phyloP scores from a whole-genome alignment of 2,113 vertebrate species.

The Prionailurus viverrinus region DNA sequence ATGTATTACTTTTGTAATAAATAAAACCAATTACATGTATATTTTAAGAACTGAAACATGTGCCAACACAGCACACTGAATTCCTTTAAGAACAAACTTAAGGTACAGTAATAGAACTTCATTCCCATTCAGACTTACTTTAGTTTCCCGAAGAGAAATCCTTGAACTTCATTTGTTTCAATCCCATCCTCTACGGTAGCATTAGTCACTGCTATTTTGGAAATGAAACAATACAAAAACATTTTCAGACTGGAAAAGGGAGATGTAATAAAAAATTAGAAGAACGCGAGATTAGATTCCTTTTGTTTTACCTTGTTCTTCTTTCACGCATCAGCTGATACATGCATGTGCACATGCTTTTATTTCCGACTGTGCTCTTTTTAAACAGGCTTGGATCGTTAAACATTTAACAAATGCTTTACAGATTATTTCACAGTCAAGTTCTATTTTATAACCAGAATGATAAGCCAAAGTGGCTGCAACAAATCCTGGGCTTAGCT shows the following conservation, averaged over 20 bases:
- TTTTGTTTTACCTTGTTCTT: neutral
- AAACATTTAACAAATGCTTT: neutral
- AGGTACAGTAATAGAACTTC: neutral
- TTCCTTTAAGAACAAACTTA: neutral
- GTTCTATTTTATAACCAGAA: constrained; percentile 1
- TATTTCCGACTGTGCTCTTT: neutral
- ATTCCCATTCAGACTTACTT: constrained; percentile 89
- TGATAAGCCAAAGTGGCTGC: neutral
- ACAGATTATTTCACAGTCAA: neutral
- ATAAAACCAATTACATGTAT: neutral
- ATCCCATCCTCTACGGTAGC: constrained; percentile 85
- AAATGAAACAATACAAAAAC: constrained; percentile 35
- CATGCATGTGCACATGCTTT: neutral
- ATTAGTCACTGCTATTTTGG: constrained; percentile 88
- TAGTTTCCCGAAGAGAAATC: constrained; percentile 95
- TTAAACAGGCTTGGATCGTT: neutral
- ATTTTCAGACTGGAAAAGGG: constrained; percentile 15
- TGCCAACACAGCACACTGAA: neutral
- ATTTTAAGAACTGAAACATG: neutral
- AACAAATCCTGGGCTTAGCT: neutral
- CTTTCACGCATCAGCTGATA: neutral
- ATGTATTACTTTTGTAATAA: constrained; percentile 7
- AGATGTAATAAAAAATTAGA: neutral
- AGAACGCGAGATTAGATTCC: neutral
- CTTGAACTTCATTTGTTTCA: constrained; percentile 92